phyloP scores from a whole-genome alignment of 2,113 vertebrate genomes.

The Misgurnus anguillicaudatus region DNA sequence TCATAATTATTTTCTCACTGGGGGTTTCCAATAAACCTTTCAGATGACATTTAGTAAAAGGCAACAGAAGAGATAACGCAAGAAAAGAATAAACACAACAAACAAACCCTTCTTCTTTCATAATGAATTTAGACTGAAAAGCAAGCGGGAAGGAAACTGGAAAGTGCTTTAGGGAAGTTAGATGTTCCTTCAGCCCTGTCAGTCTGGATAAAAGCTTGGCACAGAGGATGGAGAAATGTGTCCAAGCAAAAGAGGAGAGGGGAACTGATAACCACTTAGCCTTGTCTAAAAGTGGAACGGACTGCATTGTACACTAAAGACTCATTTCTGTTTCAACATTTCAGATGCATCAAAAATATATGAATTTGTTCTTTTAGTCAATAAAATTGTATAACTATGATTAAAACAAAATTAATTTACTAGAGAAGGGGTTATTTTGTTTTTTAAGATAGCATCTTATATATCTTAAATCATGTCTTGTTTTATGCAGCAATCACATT shows the following conservation, averaged over 20 bases:
- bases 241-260: conserved; percentile 44
- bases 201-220: conserved; percentile 46
- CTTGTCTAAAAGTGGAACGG: not conserved
- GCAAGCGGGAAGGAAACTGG: conserved; percentile 31
- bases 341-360: not conserved
- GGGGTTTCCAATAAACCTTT: conserved; percentile 55
- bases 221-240: conserved; percentile 36
- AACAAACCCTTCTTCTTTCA: conserved; percentile 30
- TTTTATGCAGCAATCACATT: too few species aligned
- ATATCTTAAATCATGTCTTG: too few species aligned
- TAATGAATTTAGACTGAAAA: conserved; percentile 37
- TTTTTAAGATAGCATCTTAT: too few species aligned
- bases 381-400: too few species aligned
- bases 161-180: conserved; percentile 41
- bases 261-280: conserved; percentile 32
- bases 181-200: conserved; percentile 44
- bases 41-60: conserved; percentile 65
- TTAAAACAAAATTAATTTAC: too few species aligned
- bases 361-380: not conserved
- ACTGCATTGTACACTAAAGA: not conserved
- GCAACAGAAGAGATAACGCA: conserved; percentile 27
- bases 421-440: too few species aligned
- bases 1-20: conserved; percentile 50
- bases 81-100: not conserved
- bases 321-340: not conserved